Base-by-base conservation (phyloP, 2,888 invertebrate genomes). In the Asteroscopus sphinx region DNA sequence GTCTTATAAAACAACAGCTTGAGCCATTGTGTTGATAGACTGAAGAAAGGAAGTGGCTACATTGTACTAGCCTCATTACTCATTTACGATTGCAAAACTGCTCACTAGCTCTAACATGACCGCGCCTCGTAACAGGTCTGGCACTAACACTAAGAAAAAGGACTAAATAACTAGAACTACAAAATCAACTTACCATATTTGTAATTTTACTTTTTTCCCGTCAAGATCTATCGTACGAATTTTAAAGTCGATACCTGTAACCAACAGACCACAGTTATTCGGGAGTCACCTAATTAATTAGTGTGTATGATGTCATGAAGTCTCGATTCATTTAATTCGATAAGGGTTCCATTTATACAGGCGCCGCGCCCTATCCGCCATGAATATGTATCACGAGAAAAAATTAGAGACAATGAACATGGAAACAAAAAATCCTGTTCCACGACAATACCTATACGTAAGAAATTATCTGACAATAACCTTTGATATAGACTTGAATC, bases 151-250 rank as follows among this genome's bases (percentile, higher is more conserved):
- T 30, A 11, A 25, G 13, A 49, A 60, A 42, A 41, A 47, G 6
- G 16, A 44, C 49, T 51, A 13, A 55, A 52, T 12, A 40, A 41
- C 40, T 2, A 46, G 4, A 49, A 62, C 0, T 40, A 21, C 30
- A 17, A 58, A 56, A 60, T 37, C 32, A 46, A 93, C 96, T 96
- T 95, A 98, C 99, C 99, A 99, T 97, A 99, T 99, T 95, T 99
- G 99, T 90, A 99, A 95, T 95, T 99, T 99, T 65, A 99, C 99
- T 96, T 99, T 99, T 95, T 99, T 99, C 51, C 99, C 99, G 92
- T 99, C 98, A 87, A 99, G 95, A 93, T 99, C 99, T 95, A 99
- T 98, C 85, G 99, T 99, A 94, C 99, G 97, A 92, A 99, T 99
- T 96, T 99, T 99, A 94, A 99, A 99, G 95, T 99, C 99, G 91